Base-by-base conservation (phyloP, 2,888 invertebrate genomes). In the Crepidodera aurea region DNA sequence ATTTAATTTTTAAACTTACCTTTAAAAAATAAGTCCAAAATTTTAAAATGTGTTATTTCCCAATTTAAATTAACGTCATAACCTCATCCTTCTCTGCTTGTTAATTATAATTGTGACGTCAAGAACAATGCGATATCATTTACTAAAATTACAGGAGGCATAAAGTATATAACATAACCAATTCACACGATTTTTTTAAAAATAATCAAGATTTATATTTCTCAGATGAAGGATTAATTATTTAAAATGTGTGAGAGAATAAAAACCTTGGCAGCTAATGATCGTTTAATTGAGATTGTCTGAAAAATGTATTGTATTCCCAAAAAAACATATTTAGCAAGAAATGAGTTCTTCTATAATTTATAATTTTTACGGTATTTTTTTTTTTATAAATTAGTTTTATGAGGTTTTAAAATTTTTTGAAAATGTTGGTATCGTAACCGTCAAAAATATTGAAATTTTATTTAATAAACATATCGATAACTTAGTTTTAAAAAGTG, bases 181-280 rank as follows among this genome's bases (percentile, higher is more conserved):
- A 48, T 57, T 57, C 57, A 57, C 57, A 57, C 57, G 57, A 57
- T 57, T 57, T 57, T 56, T 48, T 48, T 48, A 57, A 57, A 39
- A 50, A 48, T 57, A 50, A 48, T 39, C 57, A 48, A 37, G 39
- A 57, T 48, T 37, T 37, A 48, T 57, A 39, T 48, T 57, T 50
- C 48, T 57, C 37, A 50, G 42, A 42, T 32, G 18, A 44, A 44
- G 44, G 32, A 44, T 53, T 53, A 42, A 32, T 32, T 32, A 44
- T 54, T 32, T n/a, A 54, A 54, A 54, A 54, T 16, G 42, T 54
- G 44, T 54, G 54, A 44, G 42, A 54, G 7, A 44, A 42, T 54
- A 12, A 39, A 27, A 53, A 16, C 16, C 40, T 25, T 16, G 15
- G 15, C 22, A 39, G 6, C 8, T 40, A 53, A 53, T 39, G 27